Base-by-base conservation (phyloP, 2,888 invertebrate genomes). In the Ochropacha duplaris region DNA sequence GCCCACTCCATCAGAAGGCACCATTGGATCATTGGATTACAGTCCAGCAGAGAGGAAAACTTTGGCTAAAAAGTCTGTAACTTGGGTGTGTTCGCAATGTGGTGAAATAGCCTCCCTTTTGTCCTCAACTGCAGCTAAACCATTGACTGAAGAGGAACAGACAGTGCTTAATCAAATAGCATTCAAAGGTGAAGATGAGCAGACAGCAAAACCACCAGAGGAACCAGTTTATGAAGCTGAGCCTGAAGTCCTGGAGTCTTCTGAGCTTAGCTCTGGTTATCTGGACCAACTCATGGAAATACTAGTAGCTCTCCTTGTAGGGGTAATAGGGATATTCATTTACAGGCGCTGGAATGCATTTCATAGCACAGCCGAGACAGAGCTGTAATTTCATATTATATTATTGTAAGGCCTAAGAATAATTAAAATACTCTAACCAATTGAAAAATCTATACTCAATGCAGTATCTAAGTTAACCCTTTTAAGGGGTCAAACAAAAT, bases 11-110 rank as follows among this genome's bases (percentile, higher is more conserved):
- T 96, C 97, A 9, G 96, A 95, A 72, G 98, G 98, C 1, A 98
- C 98, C 2, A 96, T 99, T 62, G 99, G 98, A 6, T 96, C 98
- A 2, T 88, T 99, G 22, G 98, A 98, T 83, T 98, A 98, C 81
- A 95, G 96, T 0, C 92, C 96, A n/a, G 96, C 96, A 55, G 98
- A 98, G 83, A 94, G 98, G 57, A 95, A 95, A 79, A 83, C 93
- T 52, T 93, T 99, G 54, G 98, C 98, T 9, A 95, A 94, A 77
- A 96, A 96, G 94, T 97, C 94, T 12, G 73, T 74, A 22, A 79
- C 68, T 52, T 93, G 91, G 87, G 79, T 77, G 1, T 91, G 92
- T 59, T 65, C 84, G 14, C 85, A 87, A 44, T 92, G 93, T 83
- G 93, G 93, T 28, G 86, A 90, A 58, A 91, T 84, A 66, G 79